Evolutionary conservation across 2,888 invertebrate genomes (phyloP).

Genomic region (Caenorhabditis sulstoni): DNA sequence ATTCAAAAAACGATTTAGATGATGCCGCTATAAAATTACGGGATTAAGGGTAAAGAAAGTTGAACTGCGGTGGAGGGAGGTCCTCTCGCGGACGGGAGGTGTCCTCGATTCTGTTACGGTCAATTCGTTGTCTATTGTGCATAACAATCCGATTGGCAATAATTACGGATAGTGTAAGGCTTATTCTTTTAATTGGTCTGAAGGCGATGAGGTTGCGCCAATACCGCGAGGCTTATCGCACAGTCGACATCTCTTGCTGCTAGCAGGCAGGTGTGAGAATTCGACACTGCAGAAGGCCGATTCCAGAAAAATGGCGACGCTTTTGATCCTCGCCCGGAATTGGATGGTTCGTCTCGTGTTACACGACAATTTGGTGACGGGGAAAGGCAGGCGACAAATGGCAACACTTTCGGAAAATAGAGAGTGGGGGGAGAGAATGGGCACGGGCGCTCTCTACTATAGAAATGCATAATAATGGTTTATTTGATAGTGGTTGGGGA

Average conservation of each 20-base stretch:
- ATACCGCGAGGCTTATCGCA: slow-evolving; percentile 36
- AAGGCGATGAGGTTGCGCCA: slow-evolving; percentile 31
- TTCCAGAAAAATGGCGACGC: slow-evolving; percentile 8
- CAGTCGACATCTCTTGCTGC: slow-evolving; percentile 20
- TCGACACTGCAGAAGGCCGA: slow-evolving; percentile 8
- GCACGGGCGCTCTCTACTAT: slow-evolving; percentile 44
- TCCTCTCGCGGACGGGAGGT: not conserved
- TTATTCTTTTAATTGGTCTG: slow-evolving; percentile 47
- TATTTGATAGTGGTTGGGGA: slow-evolving; percentile 56
- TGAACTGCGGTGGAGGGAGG: slow-evolving; percentile 24
- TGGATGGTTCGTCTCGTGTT: slow-evolving; percentile 47
- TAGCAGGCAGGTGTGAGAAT: slow-evolving; percentile 49
- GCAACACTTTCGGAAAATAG: slow-evolving; percentile 31
- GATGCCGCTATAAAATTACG: slow-evolving; percentile 55
- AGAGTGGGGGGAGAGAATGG: not conserved
- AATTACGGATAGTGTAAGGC: slow-evolving; percentile 29
- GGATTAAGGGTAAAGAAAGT: slow-evolving; percentile 53
- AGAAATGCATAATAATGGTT: slow-evolving; percentile 64
- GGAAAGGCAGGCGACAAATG: slow-evolving; percentile 23
- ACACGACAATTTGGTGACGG: slow-evolving; percentile 43
- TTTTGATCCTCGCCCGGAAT: slow-evolving; percentile 38
- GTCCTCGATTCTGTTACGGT: slow-evolving; percentile 56
- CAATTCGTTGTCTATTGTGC: slow-evolving; percentile 58
- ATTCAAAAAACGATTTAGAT: slow-evolving; percentile 18
- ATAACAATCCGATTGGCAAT: slow-evolving; percentile 53